Evolutionary conservation across 2,888 invertebrate species (phyloP), one percentile per base, ranked within the genome.

Genomic region (Sminthurinus aureus): DNA sequence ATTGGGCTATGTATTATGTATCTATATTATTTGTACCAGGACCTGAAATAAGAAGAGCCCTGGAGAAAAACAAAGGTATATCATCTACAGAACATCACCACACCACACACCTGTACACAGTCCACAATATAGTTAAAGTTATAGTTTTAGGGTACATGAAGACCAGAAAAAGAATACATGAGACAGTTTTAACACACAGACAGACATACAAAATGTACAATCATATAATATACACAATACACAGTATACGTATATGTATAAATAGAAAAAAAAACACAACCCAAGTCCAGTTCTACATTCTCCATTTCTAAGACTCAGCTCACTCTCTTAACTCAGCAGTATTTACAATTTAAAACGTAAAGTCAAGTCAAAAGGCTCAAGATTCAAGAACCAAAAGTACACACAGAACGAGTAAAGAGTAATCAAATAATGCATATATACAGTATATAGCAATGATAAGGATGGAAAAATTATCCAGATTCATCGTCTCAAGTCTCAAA

Each of bases 1-100:
- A 38, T 6, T 38, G 38, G 38, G 38, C 38, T 38, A 38, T 38
- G 6, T 38, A 38, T 38, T 38, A 38, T 38, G n/a, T 64, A 3
- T 64, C 9, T 69, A 20, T 20, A 22, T 8, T 13, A 20, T 12
- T 20, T 20, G 58, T 15, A 58, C 58, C 58, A 58, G 58, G 58
- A 58, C 58, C 2, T 58, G 18, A 58, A 1, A 38, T 38, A 11
- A 20, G 67, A 67, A 8, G 8, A 71, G 71, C 71, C 71, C 71
- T 71, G 71, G 71, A 71, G 71, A 71, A 71, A 71, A 71, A 71
- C 71, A 71, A 71, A 71, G 26, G 71, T 71, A 71, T 71, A 71
- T 71, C 20, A 15, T 22, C 9, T 24, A 22, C 24, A 24, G 6
- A 9, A 71, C 67, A 67, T 8, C 3, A 11, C 67, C 12, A 67